Evolutionary conservation across 2,888 invertebrate species (phyloP).

Genomic region (Parnassius mnemosyne): DNA sequence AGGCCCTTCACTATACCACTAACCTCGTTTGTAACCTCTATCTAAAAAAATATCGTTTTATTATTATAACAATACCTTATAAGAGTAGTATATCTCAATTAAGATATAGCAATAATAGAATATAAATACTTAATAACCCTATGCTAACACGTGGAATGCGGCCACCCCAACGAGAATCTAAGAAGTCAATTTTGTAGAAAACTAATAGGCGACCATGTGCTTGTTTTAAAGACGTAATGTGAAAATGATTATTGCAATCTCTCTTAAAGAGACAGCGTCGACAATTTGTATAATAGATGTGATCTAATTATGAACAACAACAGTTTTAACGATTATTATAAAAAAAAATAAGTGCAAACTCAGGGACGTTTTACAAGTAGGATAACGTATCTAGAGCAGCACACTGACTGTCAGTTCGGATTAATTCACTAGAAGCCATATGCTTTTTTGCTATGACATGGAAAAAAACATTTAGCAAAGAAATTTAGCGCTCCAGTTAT

Average conservation of each 20-base stretch:
- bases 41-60: too few relatives aligned
- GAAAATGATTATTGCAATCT: constrained; percentile 32
- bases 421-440: too few relatives aligned
- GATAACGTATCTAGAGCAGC: too few relatives aligned
- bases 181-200: constrained; percentile 29
- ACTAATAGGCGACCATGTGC: constrained; percentile 23
- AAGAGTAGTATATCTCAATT: too few relatives aligned
- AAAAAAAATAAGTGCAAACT: neutral
- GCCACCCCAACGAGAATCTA: constrained; percentile 23
- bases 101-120: neutral
- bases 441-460: too few relatives aligned
- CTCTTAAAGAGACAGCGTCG: constrained; percentile 18
- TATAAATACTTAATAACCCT: constrained; percentile 14
- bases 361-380: neutral
- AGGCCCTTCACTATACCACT: too few relatives aligned
- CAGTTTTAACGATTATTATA: constrained; percentile 13
- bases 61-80: too few relatives aligned
- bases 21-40: too few relatives aligned
- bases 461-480: too few relatives aligned
- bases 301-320: constrained; percentile 13
- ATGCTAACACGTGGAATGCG: constrained; percentile 28
- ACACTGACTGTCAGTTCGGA: too few relatives aligned
- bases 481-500: too few relatives aligned
- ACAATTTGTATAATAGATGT: constrained; percentile 5
- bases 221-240: constrained; percentile 30